A percentile compares a stretch with the other conserved stretches of the same genome.
Evolutionary conservation across 2,113 vertebrate species (phyloP).

Genomic region (Sebastes fasciatus): DNA sequence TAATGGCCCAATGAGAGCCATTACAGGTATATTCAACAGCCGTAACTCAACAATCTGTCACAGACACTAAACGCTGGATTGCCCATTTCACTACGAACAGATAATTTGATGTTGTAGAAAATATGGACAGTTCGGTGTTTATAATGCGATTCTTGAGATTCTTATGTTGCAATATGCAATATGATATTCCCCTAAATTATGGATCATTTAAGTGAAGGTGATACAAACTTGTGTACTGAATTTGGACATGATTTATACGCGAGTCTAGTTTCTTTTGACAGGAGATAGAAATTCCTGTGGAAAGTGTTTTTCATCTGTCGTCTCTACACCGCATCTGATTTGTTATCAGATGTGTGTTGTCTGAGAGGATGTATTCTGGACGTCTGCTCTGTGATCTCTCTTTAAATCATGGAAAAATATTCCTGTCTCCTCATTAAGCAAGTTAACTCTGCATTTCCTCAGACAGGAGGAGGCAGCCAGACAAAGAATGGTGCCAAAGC

Average conservation of each 20-base stretch:
- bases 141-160: constrained; percentile 25
- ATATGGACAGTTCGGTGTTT: constrained; percentile 2
- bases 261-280: not conserved
- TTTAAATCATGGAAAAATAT: constrained; percentile 73
- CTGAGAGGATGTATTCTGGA: constrained; percentile 50
- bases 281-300: not conserved
- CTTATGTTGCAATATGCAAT: not conserved
- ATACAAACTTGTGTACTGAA: constrained; percentile 5
- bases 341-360: constrained; percentile 47
- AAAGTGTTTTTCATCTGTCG: constrained; percentile 39
- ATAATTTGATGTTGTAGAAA: constrained; percentile 46
- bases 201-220: not conserved
- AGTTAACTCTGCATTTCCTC: constrained; percentile 48
- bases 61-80: constrained; percentile 36
- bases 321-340: constrained; percentile 33
- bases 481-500: constrained; percentile 55
- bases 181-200: not conserved
- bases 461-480: constrained; percentile 52
- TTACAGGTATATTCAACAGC: constrained; percentile 67
- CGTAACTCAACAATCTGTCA: constrained; percentile 56
- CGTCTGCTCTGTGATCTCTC: constrained; percentile 59
- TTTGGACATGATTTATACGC: not conserved
- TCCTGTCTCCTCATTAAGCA: constrained; percentile 73
- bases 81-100: constrained; percentile 31
- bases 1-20: constrained; percentile 68